Evolutionary conservation across 2,888 invertebrate species (phyloP).

Genomic region (Bhutanitis thaidina): DNA sequence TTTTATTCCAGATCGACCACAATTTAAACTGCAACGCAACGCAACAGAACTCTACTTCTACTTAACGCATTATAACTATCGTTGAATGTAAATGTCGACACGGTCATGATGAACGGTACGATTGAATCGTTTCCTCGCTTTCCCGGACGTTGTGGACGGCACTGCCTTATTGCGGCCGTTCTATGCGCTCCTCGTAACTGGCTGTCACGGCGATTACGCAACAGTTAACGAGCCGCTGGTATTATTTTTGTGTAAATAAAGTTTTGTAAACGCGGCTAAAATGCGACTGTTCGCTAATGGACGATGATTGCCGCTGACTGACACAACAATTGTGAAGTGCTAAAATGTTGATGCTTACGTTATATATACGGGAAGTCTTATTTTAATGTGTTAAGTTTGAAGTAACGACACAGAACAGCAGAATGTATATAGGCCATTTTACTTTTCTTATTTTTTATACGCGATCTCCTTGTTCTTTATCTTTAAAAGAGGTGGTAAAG

Average conservation of each 20-base stretch:
- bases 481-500: too few relatives aligned
- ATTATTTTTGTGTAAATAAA: slow-evolving; percentile 35
- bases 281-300: background rate
- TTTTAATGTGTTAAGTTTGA: too few relatives aligned
- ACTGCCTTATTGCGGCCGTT: slow-evolving; percentile 49
- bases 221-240: slow-evolving; percentile 42
- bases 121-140: slow-evolving; percentile 52
- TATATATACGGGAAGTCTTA: too few relatives aligned
- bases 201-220: slow-evolving; percentile 18
- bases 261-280: background rate
- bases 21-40: too few relatives aligned
- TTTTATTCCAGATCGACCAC: too few relatives aligned
- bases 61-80: background rate
- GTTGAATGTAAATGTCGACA: background rate
- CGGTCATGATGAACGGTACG: slow-evolving; percentile 16
- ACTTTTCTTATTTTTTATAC: too few relatives aligned
- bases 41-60: too few relatives aligned
- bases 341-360: too few relatives aligned
- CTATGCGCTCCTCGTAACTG: slow-evolving; percentile 38
- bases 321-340: too few relatives aligned
- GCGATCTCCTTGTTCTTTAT: too few relatives aligned
- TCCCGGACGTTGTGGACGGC: slow-evolving; percentile 55
- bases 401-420: too few relatives aligned
- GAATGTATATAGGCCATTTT: too few relatives aligned
- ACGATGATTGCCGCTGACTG: background rate